phyloP scores from a whole-genome alignment of 2,797 vertebrate species.

The Mormyrops boulengeri region DNA sequence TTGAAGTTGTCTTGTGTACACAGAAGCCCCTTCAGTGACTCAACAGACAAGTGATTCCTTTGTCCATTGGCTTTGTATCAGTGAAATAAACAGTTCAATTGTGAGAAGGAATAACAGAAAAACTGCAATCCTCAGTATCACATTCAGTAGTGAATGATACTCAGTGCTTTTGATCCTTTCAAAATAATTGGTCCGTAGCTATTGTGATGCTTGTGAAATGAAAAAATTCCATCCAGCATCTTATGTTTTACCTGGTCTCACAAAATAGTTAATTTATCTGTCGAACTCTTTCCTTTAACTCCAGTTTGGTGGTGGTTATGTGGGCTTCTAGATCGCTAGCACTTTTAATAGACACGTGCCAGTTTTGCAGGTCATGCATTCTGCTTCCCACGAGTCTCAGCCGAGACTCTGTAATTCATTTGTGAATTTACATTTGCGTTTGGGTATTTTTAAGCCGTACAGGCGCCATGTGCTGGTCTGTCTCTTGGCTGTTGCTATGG shows the following conservation, averaged over 20 bases:
- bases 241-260: not conserved
- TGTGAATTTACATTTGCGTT: not conserved
- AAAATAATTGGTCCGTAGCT: not conserved
- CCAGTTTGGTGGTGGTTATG: not conserved
- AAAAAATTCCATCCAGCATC: not conserved
- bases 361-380: not conserved
- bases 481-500: not conserved
- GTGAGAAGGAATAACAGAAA: not conserved
- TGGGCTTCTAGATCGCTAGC: not conserved
- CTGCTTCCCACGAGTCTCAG: not conserved
- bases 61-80: not conserved
- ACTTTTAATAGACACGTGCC: not conserved
- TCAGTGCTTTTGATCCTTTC: not conserved
- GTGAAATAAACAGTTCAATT: not conserved
- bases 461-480: not conserved
- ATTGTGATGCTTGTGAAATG: not conserved
- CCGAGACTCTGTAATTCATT: not conserved
- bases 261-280: not conserved
- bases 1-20: not conserved
- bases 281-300: not conserved
- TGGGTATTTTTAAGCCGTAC: not conserved
- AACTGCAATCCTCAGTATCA: not conserved
- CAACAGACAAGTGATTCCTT: not conserved
- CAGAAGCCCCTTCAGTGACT: not conserved
- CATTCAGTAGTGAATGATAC: not conserved